A percentile compares a stretch with the other conserved stretches of the same genome.
These are phyloP conservation scores for Holothuria glaberrima DNA, from an alignment of 35 echinoderm and acorn worm species.

Conservation along the genomic window DNA sequence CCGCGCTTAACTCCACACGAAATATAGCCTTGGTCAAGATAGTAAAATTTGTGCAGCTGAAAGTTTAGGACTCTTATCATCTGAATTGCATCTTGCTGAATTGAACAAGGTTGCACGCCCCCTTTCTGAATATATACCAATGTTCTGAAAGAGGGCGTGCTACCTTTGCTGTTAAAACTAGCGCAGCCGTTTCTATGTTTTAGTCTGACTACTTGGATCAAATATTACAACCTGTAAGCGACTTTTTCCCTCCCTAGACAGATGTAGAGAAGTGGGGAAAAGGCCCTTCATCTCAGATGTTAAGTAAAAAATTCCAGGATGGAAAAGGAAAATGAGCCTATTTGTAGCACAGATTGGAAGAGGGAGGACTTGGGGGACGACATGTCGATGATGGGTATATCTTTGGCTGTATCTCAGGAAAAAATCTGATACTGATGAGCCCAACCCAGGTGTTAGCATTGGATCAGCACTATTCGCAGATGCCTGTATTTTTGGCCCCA, in stretches of 20 bases:
- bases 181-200: too few species aligned
- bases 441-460: background rate
- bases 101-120: too few species aligned
- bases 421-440: background rate
- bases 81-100: too few species aligned
- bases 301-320: background rate
- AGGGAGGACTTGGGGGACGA: background rate
- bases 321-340: background rate
- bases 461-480: background rate
- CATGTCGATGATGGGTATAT: background rate
- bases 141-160: too few species aligned
- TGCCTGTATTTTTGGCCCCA: background rate
- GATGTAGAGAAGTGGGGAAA: background rate
- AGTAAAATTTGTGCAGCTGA: too few species aligned
- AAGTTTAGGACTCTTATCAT: too few species aligned
- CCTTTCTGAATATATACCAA: too few species aligned
- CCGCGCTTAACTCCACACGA: too few species aligned
- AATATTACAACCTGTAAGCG: too few species aligned
- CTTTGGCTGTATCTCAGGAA: background rate
- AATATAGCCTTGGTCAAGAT: too few species aligned
- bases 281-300: background rate
- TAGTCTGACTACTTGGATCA: too few species aligned
- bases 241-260: background rate
- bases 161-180: too few species aligned
- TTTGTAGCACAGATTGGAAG: background rate